Base-by-base conservation (phyloP, 2,113 vertebrate genomes). In the Pagrus major region DNA sequence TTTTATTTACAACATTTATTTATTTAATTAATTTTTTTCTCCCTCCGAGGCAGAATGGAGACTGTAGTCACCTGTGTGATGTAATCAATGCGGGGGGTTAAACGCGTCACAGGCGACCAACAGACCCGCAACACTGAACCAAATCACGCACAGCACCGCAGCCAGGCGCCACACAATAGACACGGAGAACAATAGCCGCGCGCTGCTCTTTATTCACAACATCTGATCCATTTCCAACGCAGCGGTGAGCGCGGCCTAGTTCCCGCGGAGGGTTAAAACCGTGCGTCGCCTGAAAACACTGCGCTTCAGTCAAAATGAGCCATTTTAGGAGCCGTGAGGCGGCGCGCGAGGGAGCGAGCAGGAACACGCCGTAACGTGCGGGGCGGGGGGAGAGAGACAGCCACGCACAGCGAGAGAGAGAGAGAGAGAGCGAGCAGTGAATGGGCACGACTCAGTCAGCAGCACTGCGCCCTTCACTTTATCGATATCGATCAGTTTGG, bases 1-100 rank as follows among this genome's bases (percentile, higher is more conserved):
- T 88, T 86, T 78, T 78, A 90, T 85, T 84, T 77, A 84, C 88
- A 61, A 68, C 69, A 79, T 86, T 80, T 88, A 89, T 90, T 89
- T 91, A 91, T 90, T 92, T 94, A 88, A 87, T 91, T 90, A 4
- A 51, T 44, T 85, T 79, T 55, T 31, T 41, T 23, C 35, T 23
- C 5, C 23, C 61, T 81, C 47, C 11, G 63, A 44, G 59, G 35
- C 20, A 16, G n/a, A 55, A 63, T 9, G 63, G 42, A 47, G 66
- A 12, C n/a, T 66, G 87, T 73, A 60, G 81, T 87, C 89, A 92
- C 87, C 89, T 89, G 85, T 56, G 88, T 93, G 91, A 91, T 67
- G 86, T 81, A 68, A 90, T 78, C 66, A 74, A 41, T 73, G 78
- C 75, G 76, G 83, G 66, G 44, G 84, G 77, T 68, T 55, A 37